Percentiles rank a stretch among this genome's conserved stretches.
Conservation (phyloP, 2,113 vertebrate species). For the Dromas ardeola region DNA sequence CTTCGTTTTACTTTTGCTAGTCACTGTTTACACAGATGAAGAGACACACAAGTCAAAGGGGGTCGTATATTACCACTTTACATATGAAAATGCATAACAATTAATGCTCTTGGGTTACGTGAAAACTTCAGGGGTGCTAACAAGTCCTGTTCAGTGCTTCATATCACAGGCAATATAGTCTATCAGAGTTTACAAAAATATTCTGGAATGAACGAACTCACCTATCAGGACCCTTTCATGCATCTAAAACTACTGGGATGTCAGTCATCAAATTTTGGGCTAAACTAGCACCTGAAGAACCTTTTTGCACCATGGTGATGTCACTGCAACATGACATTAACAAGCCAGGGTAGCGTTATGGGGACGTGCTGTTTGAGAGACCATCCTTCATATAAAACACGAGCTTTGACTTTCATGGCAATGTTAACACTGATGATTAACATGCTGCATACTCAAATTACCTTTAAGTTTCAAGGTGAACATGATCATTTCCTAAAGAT, state of each 20-base stretch:
- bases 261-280: background rate
- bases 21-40: background rate
- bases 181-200: background rate
- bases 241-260: background rate
- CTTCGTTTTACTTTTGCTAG: background rate
- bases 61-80: background rate
- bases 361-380: background rate
- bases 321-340: background rate
- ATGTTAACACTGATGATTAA: background rate
- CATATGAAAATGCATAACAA: rapidly evolving
- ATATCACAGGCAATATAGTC: background rate
- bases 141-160: background rate
- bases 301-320: background rate
- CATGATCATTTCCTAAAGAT: background rate
- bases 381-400: background rate
- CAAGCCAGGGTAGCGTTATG: background rate
- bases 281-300: background rate
- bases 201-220: background rate
- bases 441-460: background rate
- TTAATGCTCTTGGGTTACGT: background rate
- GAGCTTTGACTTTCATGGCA: background rate
- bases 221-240: background rate
- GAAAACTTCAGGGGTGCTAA: background rate
- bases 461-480: background rate
- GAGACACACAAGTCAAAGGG: background rate